Base-by-base conservation (phyloP, 2,113 vertebrate species). In the Oreotragus oreotragus region DNA sequence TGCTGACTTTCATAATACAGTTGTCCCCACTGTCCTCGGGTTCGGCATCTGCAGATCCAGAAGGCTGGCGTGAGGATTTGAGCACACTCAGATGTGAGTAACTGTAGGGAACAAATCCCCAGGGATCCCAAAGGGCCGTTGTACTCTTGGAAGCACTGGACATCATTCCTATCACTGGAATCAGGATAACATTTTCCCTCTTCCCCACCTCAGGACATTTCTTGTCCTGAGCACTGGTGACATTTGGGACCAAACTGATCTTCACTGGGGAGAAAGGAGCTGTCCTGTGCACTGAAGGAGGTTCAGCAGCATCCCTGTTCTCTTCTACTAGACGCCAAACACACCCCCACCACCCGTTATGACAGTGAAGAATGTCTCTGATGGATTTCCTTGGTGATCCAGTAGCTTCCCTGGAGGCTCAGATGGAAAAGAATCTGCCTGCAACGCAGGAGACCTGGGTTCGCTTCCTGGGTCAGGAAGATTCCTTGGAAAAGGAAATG, bases 61-160 rank as follows among this genome's bases (percentile, higher is more conserved):
- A 47, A 81, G 49, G 49, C 17, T n/a, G 49, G 49, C 47, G 1
- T 53, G 14, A 53, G 17, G 79, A 81, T 49, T 53, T 53, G 47
- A n/a, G 19, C 19, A 53, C 10, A 12, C 7, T 12, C 19, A 33
- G 49, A n/a, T 53, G 2, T 81, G 79, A 6, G 79, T 53, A 36
- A 53, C 49, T 7, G 6, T 36, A 51, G 79, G 33, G 79, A 81
- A 53, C 33, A 51, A 53, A 36, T 81, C 30, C 19, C 49, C 49
- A 21, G 3, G 0, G 19, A 14, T 53, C 2, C 19, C 3, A 51
- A 53, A 19, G 33, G 33, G 51, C 19, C 3, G 0, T 2, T 81
- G 49, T 14, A 49, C 39, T 13, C 33, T 10, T 76, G 53, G 33
- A 83, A 83, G 66, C 64, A 23, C 6, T 11, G 45, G 45, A 25